Conservation (phyloP, 2,888 invertebrate genomes). For the Endotricha flammealis region DNA sequence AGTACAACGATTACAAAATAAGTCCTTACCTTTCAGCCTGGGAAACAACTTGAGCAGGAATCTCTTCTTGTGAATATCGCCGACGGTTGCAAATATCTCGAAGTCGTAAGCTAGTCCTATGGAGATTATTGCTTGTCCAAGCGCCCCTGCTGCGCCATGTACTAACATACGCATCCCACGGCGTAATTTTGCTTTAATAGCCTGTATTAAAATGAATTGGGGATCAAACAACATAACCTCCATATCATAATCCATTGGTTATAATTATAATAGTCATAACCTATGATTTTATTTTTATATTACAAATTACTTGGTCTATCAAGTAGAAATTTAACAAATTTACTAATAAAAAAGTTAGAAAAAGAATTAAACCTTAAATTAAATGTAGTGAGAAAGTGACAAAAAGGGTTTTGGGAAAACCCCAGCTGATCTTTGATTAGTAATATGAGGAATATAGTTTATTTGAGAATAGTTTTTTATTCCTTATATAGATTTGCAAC, state of each 20-base stretch:
- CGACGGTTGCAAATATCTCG: constrained; percentile 41
- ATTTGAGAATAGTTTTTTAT: too few relatives aligned
- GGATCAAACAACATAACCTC: background rate
- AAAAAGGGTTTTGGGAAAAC: background rate
- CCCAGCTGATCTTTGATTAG: background rate
- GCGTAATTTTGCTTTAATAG: constrained; percentile 8
- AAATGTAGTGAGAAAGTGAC: background rate
- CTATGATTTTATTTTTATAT: too few relatives aligned
- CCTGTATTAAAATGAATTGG: constrained; percentile 7
- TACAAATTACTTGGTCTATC: too few relatives aligned
- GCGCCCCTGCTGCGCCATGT: constrained; percentile 28
- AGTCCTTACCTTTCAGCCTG: constrained; percentile 14
- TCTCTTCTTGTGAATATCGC: constrained; percentile 30
- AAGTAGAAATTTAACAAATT: too few relatives aligned
- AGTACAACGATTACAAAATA: background rate
- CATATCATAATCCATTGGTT: background rate
- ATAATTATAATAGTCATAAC: too few relatives aligned
- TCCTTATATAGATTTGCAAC: background rate
- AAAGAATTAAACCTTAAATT: too few relatives aligned
- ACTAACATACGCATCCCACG: constrained; percentile 20
- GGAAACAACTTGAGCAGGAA: constrained; percentile 38
- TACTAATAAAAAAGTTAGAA: too few relatives aligned
- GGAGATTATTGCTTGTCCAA: constrained; percentile 36
- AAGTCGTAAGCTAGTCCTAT: constrained; percentile 27
- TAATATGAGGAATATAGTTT: background rate